Evolutionary conservation across 1,140 invertebrate species (phyloP).

Genomic region (Xylocopa sonorina): DNA sequence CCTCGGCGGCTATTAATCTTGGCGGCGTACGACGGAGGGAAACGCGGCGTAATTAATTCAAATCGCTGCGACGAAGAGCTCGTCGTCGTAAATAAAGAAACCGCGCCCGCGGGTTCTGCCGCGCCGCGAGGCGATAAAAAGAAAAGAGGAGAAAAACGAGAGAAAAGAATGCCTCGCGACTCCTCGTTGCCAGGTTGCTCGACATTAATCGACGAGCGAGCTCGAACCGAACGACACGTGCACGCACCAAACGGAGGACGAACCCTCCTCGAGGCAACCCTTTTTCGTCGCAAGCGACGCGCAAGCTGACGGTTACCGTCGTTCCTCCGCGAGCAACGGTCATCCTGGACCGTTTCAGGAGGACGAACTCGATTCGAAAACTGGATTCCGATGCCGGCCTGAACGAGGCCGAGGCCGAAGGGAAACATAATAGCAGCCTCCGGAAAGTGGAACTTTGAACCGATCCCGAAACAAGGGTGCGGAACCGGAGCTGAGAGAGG

Average conservation of each 20-base stretch:
- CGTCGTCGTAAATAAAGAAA: slow-evolving; percentile 27
- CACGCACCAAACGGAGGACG: slow-evolving; percentile 33
- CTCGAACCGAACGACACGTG: slow-evolving; percentile 51
- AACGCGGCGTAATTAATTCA: slow-evolving; percentile 43
- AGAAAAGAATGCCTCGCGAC: no score
- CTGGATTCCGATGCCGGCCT: slow-evolving; percentile 76
- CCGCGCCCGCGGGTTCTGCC: not conserved
- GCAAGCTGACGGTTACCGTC: slow-evolving; percentile 24
- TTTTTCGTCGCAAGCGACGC: slow-evolving; percentile 12
- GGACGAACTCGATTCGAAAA: slow-evolving; percentile 80
- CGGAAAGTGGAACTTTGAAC: slow-evolving; percentile 1
- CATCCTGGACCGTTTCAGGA: slow-evolving; percentile 77
- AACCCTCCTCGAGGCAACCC: slow-evolving; percentile 43
- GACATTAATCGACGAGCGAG: slow-evolving; percentile 51
- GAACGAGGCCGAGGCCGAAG: slow-evolving; percentile 43
- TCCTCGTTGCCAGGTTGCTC: no score
- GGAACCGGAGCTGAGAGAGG: not conserved
- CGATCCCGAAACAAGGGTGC: not conserved
- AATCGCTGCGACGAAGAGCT: slow-evolving; percentile 8
- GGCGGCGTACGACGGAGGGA: slow-evolving; percentile 1
- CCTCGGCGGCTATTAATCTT: slow-evolving; percentile 23
- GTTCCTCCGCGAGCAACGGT: slow-evolving; percentile 65
- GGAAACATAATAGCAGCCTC: slow-evolving; percentile 19
- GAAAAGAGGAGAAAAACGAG: no score
- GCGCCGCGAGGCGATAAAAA: slow-evolving; percentile 9